Percentiles rank a stretch among this genome's conserved stretches.
These are phyloP conservation scores for Phaenicophaeus curvirostris DNA, from an alignment of 2,797 vertebrate species.

Conservation along the genomic window DNA sequence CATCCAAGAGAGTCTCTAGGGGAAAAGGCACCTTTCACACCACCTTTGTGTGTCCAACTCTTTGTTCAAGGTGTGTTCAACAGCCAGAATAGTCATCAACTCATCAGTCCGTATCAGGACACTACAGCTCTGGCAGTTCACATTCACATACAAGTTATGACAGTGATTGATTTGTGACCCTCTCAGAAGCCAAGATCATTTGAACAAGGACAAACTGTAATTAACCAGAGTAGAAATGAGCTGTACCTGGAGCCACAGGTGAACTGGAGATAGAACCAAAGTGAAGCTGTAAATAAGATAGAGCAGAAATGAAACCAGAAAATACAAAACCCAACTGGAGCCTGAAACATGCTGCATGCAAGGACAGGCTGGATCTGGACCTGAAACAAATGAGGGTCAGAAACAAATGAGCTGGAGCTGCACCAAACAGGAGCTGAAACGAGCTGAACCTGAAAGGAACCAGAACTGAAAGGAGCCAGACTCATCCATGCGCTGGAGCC, in stretches of 20 bases:
- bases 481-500: too few species aligned
- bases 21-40: not conserved
- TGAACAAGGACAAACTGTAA: not conserved
- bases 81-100: not conserved
- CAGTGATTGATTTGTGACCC: not conserved
- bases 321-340: not conserved
- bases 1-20: not conserved
- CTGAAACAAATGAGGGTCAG: not conserved
- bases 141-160: too few species aligned
- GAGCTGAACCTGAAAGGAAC: too few species aligned
- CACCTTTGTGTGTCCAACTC: rapidly evolving
- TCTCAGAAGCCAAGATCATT: not conserved
- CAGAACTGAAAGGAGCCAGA: too few species aligned
- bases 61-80: too few species aligned
- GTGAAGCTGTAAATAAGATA: not conserved
- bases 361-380: not conserved
- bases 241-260: not conserved
- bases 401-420: not conserved
- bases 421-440: not conserved
- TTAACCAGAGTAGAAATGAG: not conserved
- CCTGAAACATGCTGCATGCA: not conserved
- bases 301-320: rapidly evolving
- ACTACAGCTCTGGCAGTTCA: not conserved
- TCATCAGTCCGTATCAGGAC: not conserved
- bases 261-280: not conserved